Evolutionary conservation across 2,888 invertebrate genomes (phyloP).

Genomic region (Erannis defoliaria): DNA sequence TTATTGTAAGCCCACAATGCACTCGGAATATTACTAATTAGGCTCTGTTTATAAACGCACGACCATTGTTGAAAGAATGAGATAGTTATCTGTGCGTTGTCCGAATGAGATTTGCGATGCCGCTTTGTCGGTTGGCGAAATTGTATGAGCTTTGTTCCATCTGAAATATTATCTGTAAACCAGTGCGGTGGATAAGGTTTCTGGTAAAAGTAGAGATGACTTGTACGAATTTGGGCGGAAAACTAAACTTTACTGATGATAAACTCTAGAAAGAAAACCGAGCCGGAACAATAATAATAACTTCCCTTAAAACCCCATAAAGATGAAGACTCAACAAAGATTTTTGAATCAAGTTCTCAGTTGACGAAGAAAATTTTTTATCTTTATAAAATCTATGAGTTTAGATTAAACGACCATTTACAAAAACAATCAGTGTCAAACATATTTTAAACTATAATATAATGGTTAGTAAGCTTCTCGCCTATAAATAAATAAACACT

Average conservation of each 20-base stretch:
- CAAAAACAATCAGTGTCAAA: no score
- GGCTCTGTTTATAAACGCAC: constrained; percentile 82
- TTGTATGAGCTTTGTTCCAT: constrained; percentile 81
- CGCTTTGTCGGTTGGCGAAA: constrained; percentile 81
- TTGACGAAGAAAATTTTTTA: no score
- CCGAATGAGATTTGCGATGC: constrained; percentile 85
- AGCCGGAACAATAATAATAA: no score
- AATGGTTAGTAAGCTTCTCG: no score
- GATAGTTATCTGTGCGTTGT: constrained; percentile 84
- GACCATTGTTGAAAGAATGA: constrained; percentile 85
- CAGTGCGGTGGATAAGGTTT: constrained; percentile 62
- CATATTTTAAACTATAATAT: no score
- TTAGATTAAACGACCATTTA: no score
- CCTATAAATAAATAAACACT: no score
- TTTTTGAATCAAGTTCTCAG: no score
- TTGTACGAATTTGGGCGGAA: neutral
- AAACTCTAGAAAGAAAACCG: no score
- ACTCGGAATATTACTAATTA: constrained; percentile 86
- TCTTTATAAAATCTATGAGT: no score
- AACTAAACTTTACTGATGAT: neutral
- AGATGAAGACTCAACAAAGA: no score
- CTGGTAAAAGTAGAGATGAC: constrained; percentile 7
- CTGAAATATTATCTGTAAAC: constrained; percentile 71
- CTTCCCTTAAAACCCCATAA: no score
- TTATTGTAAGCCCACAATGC: constrained; percentile 84